These are phyloP conservation scores for Epinephelus fuscoguttatus DNA, from an alignment of 2,113 vertebrate species.

Conservation along the genomic window DNA sequence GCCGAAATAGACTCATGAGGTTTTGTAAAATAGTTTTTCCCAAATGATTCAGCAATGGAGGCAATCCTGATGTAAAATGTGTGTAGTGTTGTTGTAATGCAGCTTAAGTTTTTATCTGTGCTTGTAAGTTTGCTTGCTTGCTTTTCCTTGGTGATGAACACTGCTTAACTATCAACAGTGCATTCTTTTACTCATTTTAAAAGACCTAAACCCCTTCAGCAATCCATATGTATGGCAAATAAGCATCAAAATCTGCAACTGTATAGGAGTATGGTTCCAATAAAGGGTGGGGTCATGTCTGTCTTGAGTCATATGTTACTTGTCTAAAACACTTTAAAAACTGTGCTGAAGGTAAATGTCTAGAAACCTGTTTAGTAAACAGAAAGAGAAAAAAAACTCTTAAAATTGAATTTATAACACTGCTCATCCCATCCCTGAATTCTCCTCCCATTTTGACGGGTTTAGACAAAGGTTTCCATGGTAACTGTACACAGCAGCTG, in stretches of 20 bases:
- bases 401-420: conserved; percentile 20
- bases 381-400: neutral
- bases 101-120: neutral
- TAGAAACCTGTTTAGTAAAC: neutral
- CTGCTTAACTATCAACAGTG: neutral
- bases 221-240: neutral
- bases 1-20: neutral
- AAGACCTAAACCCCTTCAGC: neutral
- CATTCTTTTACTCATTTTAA: neutral
- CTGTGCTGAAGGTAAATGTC: conserved; percentile 23
- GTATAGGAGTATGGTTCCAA: neutral
- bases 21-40: neutral
- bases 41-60: neutral
- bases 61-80: neutral
- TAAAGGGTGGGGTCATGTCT: conserved; percentile 7
- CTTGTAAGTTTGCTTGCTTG: neutral
- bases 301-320: neutral
- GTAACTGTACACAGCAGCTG: conserved; percentile 79
- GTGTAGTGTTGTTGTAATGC: neutral
- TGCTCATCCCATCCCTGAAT: conserved; percentile 1
- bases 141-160: neutral
- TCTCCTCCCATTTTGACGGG: conserved; percentile 10
- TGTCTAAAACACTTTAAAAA: neutral
- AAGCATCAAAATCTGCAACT: neutral
- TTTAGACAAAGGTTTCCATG: conserved; percentile 84